These are phyloP conservation scores for Drosophila novamexicana DNA, from an alignment of 1,140 invertebrate species.

Conservation along the genomic window DNA sequence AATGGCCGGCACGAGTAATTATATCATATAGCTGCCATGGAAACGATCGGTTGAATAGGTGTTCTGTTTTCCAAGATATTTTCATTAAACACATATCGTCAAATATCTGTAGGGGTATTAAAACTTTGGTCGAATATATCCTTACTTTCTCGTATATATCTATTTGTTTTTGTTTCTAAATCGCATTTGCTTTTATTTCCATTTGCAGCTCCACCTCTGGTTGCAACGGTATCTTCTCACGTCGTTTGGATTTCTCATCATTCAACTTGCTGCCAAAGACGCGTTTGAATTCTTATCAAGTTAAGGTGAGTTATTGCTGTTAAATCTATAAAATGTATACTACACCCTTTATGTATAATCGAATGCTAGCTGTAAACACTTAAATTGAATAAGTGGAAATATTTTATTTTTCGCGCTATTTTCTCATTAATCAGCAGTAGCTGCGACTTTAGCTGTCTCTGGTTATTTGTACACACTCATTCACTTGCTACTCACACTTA, in stretches of 20 bases:
- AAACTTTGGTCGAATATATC: too few species aligned
- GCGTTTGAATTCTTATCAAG: constrained; percentile 99
- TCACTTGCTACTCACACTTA: constrained; percentile 35
- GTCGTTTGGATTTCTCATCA: constrained; percentile 96
- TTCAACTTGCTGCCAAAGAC: constrained; percentile 97
- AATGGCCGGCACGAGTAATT: too few species aligned
- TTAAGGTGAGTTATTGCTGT: constrained; percentile 91
- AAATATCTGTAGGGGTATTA: too few species aligned
- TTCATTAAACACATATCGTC: too few species aligned
- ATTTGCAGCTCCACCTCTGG: constrained; percentile 92
- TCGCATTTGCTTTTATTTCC: constrained; percentile 36
- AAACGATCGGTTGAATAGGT: too few species aligned
- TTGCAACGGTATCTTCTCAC: constrained; percentile 94
- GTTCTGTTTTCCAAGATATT: too few species aligned
- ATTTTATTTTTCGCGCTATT: constrained; percentile 7
- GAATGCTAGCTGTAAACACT: not conserved
- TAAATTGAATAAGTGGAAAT: constrained; percentile 13
- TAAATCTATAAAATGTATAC: not conserved
- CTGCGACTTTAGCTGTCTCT: constrained; percentile 19
- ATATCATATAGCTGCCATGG: too few species aligned
- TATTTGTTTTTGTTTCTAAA: constrained; percentile 29
- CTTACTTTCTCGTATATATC: not conserved
- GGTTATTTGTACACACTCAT: constrained; percentile 23
- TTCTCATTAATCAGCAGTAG: constrained; percentile 30
- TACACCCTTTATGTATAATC: not conserved